Percentiles rank a stretch among this genome's conserved stretches.
phyloP scores from a whole-genome alignment of 2,888 invertebrate genomes.

The Drosophila stalkeri region DNA sequence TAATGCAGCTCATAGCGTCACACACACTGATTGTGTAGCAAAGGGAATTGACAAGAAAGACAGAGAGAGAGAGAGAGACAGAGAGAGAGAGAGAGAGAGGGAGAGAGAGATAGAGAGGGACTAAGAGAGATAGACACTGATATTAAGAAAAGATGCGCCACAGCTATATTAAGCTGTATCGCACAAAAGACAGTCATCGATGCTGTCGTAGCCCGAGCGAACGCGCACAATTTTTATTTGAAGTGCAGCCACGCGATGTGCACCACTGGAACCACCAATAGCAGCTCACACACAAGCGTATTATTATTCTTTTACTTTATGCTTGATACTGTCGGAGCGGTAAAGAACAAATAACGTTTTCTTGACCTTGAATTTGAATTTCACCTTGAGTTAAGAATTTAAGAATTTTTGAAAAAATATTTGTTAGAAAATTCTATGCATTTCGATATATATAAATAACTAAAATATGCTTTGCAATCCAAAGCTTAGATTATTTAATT shows the following conservation, averaged over 20 bases:
- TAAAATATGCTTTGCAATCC: no score
- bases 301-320: not conserved
- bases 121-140: not conserved
- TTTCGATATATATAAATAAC: not conserved
- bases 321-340: not conserved
- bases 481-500: no score
- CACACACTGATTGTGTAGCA: conserved; percentile 27
- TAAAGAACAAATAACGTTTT: not conserved
- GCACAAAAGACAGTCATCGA: conserved; percentile 42
- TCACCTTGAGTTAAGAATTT: not conserved
- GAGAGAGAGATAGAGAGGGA: not conserved
- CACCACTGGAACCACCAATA: conserved; percentile 20
- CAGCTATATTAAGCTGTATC: conserved; percentile 13
- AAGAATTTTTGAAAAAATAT: not conserved
- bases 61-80: not conserved
- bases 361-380: conserved; percentile 1
- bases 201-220: conserved; percentile 19
- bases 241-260: conserved; percentile 60
- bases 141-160: conserved; percentile 16
- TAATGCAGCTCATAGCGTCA: conserved; percentile 64
- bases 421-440: not conserved
- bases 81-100: not conserved
- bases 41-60: conserved; percentile 4
- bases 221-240: conserved; percentile 53
- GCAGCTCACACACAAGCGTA: not conserved